Evolutionary conservation across 2,797 vertebrate genomes (phyloP).

Genomic region (Pachyuromys duprasi): DNA sequence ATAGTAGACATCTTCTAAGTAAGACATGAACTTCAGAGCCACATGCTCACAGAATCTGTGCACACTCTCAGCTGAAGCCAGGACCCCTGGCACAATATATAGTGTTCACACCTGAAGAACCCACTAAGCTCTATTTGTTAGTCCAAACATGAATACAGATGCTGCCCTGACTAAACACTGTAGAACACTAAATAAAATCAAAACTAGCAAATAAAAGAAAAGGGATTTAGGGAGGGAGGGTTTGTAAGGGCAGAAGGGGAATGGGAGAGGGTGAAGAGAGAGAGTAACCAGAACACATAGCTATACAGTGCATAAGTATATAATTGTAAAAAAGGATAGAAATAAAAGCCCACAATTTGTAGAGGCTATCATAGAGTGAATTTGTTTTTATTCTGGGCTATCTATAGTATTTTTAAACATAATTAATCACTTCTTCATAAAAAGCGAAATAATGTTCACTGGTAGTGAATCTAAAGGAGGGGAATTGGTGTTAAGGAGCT

Average conservation of each 20-base stretch:
- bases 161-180: not conserved
- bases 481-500: not conserved
- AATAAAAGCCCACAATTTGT: not conserved
- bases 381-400: not conserved
- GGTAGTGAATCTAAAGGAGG: not conserved
- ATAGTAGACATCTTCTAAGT: not conserved
- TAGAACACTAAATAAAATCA: not conserved
- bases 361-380: not conserved
- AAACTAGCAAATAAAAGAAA: too few relatives aligned
- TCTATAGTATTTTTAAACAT: not conserved
- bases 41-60: not conserved
- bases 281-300: not conserved
- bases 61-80: not conserved
- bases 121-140: not conserved
- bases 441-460: not conserved
- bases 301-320: not conserved
- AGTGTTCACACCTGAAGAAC: not conserved
- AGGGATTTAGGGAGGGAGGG: accelerated
- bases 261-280: too few relatives aligned
- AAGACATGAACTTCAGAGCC: not conserved
- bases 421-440: not conserved
- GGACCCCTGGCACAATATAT: not conserved
- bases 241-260: not conserved
- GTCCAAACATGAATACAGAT: not conserved
- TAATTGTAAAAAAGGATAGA: not conserved